Percentiles rank a stretch among this genome's conserved stretches.
These are phyloP conservation scores for Thermophis baileyi DNA, from an alignment of 2,113 vertebrate genomes.

Conservation along the genomic window DNA sequence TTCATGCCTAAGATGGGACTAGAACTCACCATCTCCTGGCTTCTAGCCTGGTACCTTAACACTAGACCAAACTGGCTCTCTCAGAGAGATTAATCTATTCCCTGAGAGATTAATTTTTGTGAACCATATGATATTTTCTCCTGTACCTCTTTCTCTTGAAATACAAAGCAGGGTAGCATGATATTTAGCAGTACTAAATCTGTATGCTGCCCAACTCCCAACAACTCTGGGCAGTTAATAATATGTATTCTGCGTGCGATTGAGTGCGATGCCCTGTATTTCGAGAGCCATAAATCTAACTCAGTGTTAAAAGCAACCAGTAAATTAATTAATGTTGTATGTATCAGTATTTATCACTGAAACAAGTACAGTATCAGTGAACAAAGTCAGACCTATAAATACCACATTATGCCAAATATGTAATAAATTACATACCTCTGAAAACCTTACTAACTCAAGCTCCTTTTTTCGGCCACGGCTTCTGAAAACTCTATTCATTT, in stretches of 20 bases:
- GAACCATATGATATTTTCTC: background rate
- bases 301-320: background rate
- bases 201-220: background rate
- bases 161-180: background rate
- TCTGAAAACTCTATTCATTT: background rate
- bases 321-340: background rate
- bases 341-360: background rate
- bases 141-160: background rate
- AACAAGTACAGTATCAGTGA: background rate
- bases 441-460: background rate
- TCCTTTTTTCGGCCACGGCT: background rate
- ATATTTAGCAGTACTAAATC: background rate
- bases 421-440: background rate
- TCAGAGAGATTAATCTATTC: background rate
- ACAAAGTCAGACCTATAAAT: background rate
- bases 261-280: background rate
- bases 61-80: background rate
- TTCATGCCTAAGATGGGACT: too few relatives aligned
- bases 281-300: background rate
- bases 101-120: background rate
- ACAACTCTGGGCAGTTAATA: background rate
- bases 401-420: background rate
- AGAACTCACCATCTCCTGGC: background rate
- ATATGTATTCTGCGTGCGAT: background rate
- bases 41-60: background rate